Evolutionary conservation across 1,140 invertebrate genomes (phyloP).

Genomic region (Nephila pilipes): DNA sequence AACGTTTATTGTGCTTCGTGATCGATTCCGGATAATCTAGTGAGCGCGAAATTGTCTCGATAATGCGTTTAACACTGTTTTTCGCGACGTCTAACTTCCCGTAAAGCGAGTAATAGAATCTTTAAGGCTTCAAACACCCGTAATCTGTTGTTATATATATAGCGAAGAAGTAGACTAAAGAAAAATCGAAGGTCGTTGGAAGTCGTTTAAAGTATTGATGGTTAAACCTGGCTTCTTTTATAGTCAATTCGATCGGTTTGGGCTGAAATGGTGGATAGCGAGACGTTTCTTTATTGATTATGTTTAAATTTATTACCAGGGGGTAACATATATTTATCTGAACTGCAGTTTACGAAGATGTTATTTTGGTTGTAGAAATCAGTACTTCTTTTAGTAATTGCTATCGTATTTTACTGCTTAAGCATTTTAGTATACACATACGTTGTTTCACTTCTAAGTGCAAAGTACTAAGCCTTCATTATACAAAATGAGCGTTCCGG

Average conservation of each 20-base stretch:
- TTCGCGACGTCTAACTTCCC: neutral
- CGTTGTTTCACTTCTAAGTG: no score
- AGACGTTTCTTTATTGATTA: neutral
- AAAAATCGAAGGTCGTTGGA: neutral
- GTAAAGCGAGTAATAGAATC: constrained; percentile 4
- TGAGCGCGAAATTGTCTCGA: neutral
- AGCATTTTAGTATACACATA: no score
- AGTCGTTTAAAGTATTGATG: constrained; percentile 8
- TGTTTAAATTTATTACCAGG: neutral
- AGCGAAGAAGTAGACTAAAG: neutral
- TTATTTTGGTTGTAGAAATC: no score
- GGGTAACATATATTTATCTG: neutral
- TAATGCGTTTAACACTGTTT: neutral
- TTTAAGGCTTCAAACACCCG: neutral
- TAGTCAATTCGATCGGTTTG: neutral
- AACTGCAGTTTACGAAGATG: neutral
- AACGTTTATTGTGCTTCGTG: neutral
- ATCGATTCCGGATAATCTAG: neutral
- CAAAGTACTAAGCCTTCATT: no score
- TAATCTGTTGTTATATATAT: constrained; percentile 7
- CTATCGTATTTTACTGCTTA: no score
- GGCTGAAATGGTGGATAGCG: no score
- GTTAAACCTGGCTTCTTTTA: neutral
- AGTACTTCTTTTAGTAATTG: no score
- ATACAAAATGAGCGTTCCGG: no score